Evolutionary conservation across 2,888 invertebrate species (phyloP), one percentile per base, ranked within the genome.

Genomic region (Ornithoptera priamus): DNA sequence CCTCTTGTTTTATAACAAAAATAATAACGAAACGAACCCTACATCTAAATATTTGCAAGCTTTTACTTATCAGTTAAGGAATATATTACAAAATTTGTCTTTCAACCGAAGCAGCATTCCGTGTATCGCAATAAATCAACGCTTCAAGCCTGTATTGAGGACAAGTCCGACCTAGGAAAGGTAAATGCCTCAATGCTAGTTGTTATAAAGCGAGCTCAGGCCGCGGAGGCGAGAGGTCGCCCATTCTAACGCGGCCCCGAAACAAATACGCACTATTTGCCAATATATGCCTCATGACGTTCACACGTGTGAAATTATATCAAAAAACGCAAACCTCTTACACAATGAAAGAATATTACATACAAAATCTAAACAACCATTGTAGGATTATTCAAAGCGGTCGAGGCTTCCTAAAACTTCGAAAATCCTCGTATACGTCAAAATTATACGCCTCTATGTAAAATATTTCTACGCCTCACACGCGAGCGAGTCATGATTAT

Each of bases 141-240:
- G 86, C 85, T 85, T 87, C 85, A 82, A 87, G 83, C 74, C 77
- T 78, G 85, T 86, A 90, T 89, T 90, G 90, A 89, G 91, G 89
- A 90, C 92, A 91, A 85, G 85, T 84, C 83, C 84, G 85, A 89
- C 87, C 90, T 89, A 90, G 88, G 90, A 90, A 90, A 90, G 90
- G 90, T 89, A 90, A 90, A 90, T 88, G 86, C 89, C 82, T 90
- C 88, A 90, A 90, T 89, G 89, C 85, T 88, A 84, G 85, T 78
- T 78, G 81, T 81, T 76, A 75, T 76, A 74, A 81, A 77, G 79
- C 81, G 83, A 82, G 80, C 81, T 83, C 78, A 75, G 77, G 75
- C 72, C 77, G 80, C 81, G 83, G 81, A 85, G 85, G 83, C 88
- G 86, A 86, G 90, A 91, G 90, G 90, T 89, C 89, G 87, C 78